phyloP scores from a whole-genome alignment of 2,888 invertebrate genomes.

The Patella ulyssiponensis region DNA sequence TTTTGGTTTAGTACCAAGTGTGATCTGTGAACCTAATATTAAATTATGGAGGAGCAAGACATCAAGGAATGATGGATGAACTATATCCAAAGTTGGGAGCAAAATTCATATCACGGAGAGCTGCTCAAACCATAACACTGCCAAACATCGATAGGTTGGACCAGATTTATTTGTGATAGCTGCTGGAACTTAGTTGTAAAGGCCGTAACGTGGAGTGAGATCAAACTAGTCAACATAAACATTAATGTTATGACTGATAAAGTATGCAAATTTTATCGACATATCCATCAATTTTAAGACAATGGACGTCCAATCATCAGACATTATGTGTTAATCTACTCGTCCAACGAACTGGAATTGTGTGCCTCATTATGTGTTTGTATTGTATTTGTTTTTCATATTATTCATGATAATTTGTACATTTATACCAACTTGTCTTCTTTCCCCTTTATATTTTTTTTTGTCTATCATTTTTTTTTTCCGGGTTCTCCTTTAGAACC shows the following conservation, averaged over 20 bases:
- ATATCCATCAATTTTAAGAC: neutral
- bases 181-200: neutral
- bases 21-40: too few species aligned
- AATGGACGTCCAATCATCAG: neutral
- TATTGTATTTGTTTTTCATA: neutral
- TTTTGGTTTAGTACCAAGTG: too few species aligned
- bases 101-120: too few species aligned
- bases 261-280: neutral
- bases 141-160: conserved; percentile 7
- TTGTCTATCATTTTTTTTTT: conserved; percentile 34
- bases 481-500: conserved; percentile 67
- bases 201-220: conserved; percentile 5
- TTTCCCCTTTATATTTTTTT: conserved; percentile 15
- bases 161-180: neutral
- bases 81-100: too few species aligned
- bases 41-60: too few species aligned
- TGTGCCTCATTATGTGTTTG: conserved; percentile 8
- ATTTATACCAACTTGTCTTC: neutral
- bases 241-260: neutral
- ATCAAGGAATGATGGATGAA: too few species aligned
- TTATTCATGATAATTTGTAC: neutral
- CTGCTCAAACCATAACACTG: neutral
- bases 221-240: conserved; percentile 7
- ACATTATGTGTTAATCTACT: neutral
- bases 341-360: neutral